Evolutionary conservation across 2,113 vertebrate species (phyloP).

Genomic region (Solea senegalensis): DNA sequence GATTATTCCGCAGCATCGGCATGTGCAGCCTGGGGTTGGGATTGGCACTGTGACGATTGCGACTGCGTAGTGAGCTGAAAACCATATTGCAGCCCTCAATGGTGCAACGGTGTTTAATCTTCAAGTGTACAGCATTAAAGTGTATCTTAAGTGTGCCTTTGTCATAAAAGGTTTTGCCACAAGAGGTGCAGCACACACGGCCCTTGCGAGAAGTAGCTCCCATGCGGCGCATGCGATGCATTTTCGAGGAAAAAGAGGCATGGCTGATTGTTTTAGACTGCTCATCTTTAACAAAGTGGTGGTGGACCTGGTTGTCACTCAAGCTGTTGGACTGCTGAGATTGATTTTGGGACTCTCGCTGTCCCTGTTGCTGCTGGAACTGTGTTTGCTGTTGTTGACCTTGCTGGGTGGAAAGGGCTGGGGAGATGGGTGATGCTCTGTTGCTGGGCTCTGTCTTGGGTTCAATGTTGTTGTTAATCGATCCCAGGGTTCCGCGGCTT

Average conservation of each 20-base stretch:
- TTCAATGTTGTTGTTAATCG: constrained; percentile 91
- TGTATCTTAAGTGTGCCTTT: constrained; percentile 99
- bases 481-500: constrained; percentile 88
- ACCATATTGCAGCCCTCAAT: constrained; percentile 99
- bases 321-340: constrained; percentile 83
- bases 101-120: constrained; percentile 98
- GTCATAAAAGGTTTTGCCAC: constrained; percentile 99
- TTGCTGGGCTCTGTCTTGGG: constrained; percentile 92
- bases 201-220: constrained; percentile 96
- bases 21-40: constrained; percentile 98
- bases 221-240: constrained; percentile 98
- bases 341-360: constrained; percentile 73
- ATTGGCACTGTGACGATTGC: constrained; percentile 98
- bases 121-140: constrained; percentile 98
- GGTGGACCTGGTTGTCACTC: constrained; percentile 84
- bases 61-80: constrained; percentile 97
- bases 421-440: constrained; percentile 86
- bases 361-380: constrained; percentile 84
- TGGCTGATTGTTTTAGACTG: constrained; percentile 86
- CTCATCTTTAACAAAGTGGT: constrained; percentile 90
- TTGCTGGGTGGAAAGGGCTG: constrained; percentile 77
- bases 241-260: constrained; percentile 90
- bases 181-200: constrained; percentile 97
- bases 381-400: constrained; percentile 82
- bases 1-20: constrained; percentile 99